These are phyloP conservation scores for Prunella himalayana DNA, from an alignment of 2,113 vertebrate genomes.

Conservation along the genomic window DNA sequence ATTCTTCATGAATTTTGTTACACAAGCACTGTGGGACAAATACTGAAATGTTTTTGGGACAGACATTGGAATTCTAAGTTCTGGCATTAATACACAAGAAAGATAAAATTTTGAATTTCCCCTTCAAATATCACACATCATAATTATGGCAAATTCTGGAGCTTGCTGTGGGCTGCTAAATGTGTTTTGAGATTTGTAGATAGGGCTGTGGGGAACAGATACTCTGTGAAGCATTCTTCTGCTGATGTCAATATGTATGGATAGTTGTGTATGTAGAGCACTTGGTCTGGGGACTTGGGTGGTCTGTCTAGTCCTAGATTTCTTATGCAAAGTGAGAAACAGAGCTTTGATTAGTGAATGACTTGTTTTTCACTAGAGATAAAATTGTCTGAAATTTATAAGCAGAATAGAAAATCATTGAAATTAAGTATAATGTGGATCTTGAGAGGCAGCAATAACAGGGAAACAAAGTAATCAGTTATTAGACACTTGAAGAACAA, in stretches of 20 bases:
- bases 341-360: neutral
- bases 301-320: neutral
- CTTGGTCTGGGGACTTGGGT: neutral
- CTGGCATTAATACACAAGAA: neutral
- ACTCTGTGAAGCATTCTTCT: neutral
- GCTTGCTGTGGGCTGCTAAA: neutral
- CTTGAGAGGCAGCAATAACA: neutral
- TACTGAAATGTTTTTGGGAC: neutral
- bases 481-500: neutral
- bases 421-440: neutral
- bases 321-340: neutral
- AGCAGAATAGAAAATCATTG: neutral
- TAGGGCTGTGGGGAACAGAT: neutral
- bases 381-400: neutral
- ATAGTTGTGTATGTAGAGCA: neutral
- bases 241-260: neutral
- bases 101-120: neutral
- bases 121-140: neutral
- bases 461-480: neutral
- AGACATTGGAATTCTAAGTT: neutral
- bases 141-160: constrained; percentile 17
- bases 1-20: constrained; percentile 4
- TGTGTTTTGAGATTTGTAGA: neutral
- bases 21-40: neutral
- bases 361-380: neutral